Evolutionary conservation across 92 coral and sea anemone genomes (phyloP), one percentile per base, ranked within the genome.

Genomic region (Porites cylindrica): DNA sequence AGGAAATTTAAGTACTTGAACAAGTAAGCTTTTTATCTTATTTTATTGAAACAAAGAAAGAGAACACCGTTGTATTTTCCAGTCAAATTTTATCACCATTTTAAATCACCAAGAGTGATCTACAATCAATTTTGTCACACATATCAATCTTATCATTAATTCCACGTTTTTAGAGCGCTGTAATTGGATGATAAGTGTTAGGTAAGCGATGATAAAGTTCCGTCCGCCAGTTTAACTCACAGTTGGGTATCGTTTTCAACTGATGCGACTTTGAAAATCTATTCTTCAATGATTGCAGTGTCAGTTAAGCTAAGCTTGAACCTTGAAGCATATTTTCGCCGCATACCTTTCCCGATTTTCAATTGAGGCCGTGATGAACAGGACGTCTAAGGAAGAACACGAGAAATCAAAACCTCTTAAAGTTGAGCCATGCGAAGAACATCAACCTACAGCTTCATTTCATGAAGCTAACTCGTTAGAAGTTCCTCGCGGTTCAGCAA

Each of bases 401-500:
- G 61, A 90, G 84, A 86, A 76, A 58, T 69, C 79, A n/a, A 73
- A 83, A 75, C n/a, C 19, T 60, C 53, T 77, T 13, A 77, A 77
- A 77, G 23, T 59, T 16, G 82, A 77, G 19, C 53, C 82, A 77
- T 61, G 51, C 54, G 87, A 74, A 38, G 47, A 38, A 13, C 73
- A 90, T 8, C 85, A 89, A 7, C 66, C 91, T 50, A 16, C 72
- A 38, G 29, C 84, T 4, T 32, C 65, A n/a, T n/a, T 82, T 6
- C 21, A 75, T 9, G 85, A 82, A 38, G 29, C 72, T 70, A 71
- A 19, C 64, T 72, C 47, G 6, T 38, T 0, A 58, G 85, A 79
- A 73, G n/a, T 88, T 54, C 84, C 88, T 61, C 93, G 97, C 20
- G 92, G 88, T 6, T 75, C 89, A 51, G 96, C 99, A 18, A 96